Base-by-base conservation (phyloP, 2,797 vertebrate species). In the Taenioides sp. region DNA sequence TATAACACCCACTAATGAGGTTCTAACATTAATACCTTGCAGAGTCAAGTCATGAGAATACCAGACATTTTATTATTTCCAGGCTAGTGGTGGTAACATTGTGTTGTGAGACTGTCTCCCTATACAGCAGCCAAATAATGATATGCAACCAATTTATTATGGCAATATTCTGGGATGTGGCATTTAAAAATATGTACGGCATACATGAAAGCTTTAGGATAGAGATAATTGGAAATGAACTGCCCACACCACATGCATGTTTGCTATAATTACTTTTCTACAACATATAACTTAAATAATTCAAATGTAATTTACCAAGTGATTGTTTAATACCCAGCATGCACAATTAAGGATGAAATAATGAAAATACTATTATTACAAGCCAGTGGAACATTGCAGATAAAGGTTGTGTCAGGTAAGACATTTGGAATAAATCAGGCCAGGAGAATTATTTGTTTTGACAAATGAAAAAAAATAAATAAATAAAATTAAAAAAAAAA, bases 241-340 rank as follows among this genome's bases (percentile, higher is more conserved):
- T 66, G 67, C 73, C 71, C 66, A 63, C 67, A 47, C 43, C 3
- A 47, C 43, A 43, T 47, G 43, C 43, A 76, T 65, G 47, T 31
- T 59, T 71, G 77, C 31, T 65, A 75, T 83, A 80, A 80, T 77
- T 79, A 80, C 80, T 65, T 77, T 80, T 86, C 47, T 74, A 78
- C 81, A 79, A 77, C 60, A 65, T 65, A 77, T 76, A 65, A 23
- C 67, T 81, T 86, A 73, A 86, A 73, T 83, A 47, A 78, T 76
- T 86, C 58, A 78, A 78, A 78, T 76, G 50, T 43, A 58, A 84
- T 77, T 74, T 74, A 69, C 25, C 4, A 28, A 7, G 5, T 62
- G 57, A 52, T 63, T 74, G 65, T 80, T 74, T 70, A 57, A 57
- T 25, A 57, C 54, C 10, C 11, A 55, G 3, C 3, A 23, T 4